Base-by-base conservation (phyloP, 2,888 invertebrate species). In the Callyntrura guangdongensis region DNA sequence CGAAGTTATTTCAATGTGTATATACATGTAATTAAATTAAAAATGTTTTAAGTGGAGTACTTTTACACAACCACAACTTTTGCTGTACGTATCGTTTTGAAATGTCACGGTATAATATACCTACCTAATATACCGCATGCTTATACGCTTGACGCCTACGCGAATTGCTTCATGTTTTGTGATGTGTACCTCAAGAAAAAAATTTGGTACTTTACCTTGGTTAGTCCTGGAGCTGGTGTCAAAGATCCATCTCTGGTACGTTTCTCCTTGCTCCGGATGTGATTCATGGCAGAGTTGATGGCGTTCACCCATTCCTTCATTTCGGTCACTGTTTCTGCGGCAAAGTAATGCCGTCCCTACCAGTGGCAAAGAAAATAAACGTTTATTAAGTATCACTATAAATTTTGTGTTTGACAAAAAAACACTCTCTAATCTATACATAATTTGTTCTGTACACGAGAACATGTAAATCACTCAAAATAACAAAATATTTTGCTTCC, bases 261-360 rank as follows among this genome's bases (percentile, higher is more conserved):
- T 67, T 92, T 92, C 90, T 93, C 92, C 90, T 93, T 94, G 59
- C 91, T 92, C 56, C 93, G 93, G 53, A 94, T 93, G 25, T 93
- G 93, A 81, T 94, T 94, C 83, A 95, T 94, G 56, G 94, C 94
- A 14, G 91, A 72, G 72, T 94, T 94, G 79, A 95, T 94, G 59
- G 93, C 93, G 69, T 90, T 92, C 77, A 94, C 94, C 95, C 95
- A 95, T 77, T 94, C 94, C 89, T 94, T 94, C 94, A 94, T 94
- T 87, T 94, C 94, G 45, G 93, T 91, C 53, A 94, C 89, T 20
- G 94, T 93, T 59, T 94, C 94, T 45, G 95, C 94, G 25, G 94
- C 94, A 92, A 95, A 94, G 90, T 94, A 94, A 86, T 94, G 94
- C 56, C 94, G 94, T 84, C 94, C 94, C 95, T 95, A 92, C 17